phyloP scores from a whole-genome alignment of 2,888 invertebrate species.

The Carabus problematicus region DNA sequence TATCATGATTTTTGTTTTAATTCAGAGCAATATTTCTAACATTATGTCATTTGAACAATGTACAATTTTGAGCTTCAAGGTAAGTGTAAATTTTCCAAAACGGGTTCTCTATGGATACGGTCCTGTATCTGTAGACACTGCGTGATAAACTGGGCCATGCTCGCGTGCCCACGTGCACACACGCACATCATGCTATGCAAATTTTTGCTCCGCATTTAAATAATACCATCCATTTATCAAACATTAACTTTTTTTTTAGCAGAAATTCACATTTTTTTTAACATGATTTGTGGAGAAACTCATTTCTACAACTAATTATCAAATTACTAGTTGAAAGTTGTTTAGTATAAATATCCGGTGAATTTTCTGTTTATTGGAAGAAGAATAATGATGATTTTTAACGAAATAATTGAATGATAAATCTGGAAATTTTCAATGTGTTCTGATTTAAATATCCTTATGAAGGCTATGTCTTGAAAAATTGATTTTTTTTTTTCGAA shows the following conservation, averaged over 20 bases:
- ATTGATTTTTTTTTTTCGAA: no score
- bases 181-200: conserved; percentile 18
- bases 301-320: not conserved
- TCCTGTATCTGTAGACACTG: conserved; percentile 5
- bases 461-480: no score
- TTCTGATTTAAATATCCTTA: no score
- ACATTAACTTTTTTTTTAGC: not conserved
- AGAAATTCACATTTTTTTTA: not conserved
- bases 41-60: no score
- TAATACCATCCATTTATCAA: conserved; percentile 13
- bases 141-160: conserved; percentile 16
- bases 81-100: no score
- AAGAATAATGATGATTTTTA: not conserved
- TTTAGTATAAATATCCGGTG: conserved; percentile 2
- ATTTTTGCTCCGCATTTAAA: conserved; percentile 34
- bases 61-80: no score
- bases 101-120: no score
- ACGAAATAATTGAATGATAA: no score
- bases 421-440: no score
- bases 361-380: conserved; percentile 16
- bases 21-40: no score
- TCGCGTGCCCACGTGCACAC: conserved; percentile 6
- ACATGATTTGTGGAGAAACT: not conserved
- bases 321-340: not conserved
- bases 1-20: no score